Base-by-base conservation (phyloP, 1,140 invertebrate genomes). In the Ganaspis sp. region DNA sequence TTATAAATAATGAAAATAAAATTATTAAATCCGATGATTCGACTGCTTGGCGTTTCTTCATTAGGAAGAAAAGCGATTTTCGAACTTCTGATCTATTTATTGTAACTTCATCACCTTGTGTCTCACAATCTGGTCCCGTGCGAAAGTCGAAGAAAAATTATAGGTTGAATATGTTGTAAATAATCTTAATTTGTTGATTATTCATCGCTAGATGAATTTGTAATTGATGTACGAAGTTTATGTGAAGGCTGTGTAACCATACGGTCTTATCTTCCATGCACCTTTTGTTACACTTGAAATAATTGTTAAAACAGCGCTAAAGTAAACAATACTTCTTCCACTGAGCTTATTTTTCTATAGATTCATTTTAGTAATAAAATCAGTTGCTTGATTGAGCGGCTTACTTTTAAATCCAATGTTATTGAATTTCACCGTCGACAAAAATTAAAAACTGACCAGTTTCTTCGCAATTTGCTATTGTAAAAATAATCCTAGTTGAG, bases 241-340 rank as follows among this genome's bases (percentile, higher is more conserved):
- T 49, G 64, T 75, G 78, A 82, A 72, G 81, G 81, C 81, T 83
- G 81, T 83, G 81, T 83, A 81, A 81, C 42, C 75, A 74, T 80
- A 83, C 70, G 79, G 72, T 83, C 74, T 76, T 77, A 78, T 83
- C 79, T 83, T 83, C 79, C 81, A 81, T 34, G 72, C 76, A 75
- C 17, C 75, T 76, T 76, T 79, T 76, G 72, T 81, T 81, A 58
- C 29, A 79, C 73, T 82, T 23, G 42, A 78, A 70, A 74, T 21
- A 54, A 45, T 49, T 17, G 34, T 70, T 54, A 73, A 73, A 54
- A 45, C 73, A 64, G 72, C 75, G 58, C 40, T 53, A 53, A 76
- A 75, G 74, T 11, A 75, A 19, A 77, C 17, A n/a, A 74, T 69
- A 42, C 21, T 45, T 70, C 42, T 76, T 72, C 17, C 58, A 64